phyloP scores from a whole-genome alignment of 2,797 vertebrate genomes.

The Cossypha heuglini region DNA sequence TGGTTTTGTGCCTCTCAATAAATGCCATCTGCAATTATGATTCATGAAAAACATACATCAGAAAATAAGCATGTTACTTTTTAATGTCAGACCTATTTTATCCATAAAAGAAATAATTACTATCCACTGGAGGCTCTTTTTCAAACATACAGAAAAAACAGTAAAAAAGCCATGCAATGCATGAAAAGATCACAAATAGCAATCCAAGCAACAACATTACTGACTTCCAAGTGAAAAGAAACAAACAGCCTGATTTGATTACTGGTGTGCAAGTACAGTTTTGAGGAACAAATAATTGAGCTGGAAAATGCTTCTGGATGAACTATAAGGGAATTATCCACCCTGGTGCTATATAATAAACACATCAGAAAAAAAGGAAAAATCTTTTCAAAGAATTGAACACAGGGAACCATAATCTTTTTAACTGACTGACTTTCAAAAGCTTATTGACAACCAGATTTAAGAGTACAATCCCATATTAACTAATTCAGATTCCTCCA shows the following conservation, averaged over 20 bases:
- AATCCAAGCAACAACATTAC: background rate
- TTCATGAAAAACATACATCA: background rate
- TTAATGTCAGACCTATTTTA: background rate
- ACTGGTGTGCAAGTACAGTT: background rate
- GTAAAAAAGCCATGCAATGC: background rate
- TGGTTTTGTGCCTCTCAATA: background rate
- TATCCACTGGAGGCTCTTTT: background rate
- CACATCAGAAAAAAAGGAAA: rapidly evolving
- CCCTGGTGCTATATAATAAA: background rate
- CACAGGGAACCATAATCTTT: background rate
- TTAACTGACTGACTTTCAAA: background rate
- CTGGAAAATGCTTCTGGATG: background rate
- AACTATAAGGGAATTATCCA: background rate
- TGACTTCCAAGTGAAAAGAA: background rate
- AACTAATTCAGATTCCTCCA: background rate
- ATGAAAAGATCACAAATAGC: background rate
- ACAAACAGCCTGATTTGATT: background rate
- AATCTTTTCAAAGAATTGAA: background rate
- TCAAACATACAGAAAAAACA: background rate
- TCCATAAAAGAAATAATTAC: background rate
- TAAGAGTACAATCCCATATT: background rate
- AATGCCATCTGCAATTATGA: background rate
- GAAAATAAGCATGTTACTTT: background rate
- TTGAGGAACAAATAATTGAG: background rate
- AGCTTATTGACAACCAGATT: background rate